Base-by-base conservation (phyloP, 2,113 vertebrate species). In the Pteruthius melanotis region DNA sequence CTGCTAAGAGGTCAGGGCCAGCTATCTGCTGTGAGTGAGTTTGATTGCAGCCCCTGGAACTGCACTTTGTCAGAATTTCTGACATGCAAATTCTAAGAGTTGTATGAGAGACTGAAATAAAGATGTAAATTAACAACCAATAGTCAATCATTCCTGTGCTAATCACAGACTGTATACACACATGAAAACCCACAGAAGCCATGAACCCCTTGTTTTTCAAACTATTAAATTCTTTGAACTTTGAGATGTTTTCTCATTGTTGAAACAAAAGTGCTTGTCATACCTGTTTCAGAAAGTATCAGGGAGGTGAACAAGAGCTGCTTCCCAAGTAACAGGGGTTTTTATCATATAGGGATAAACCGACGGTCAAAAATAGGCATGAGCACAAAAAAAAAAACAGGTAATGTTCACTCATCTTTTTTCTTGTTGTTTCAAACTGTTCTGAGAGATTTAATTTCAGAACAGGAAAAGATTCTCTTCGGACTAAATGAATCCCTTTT, bases 401-500 rank as follows among this genome's bases (percentile, higher is more conserved):
- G 40, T 28, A 79, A 76, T 42, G 13, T 63, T 91, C 68, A 54
- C 21, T 79, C 0, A 0, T 54, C 3, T 39, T 68, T 87, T 85
- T 87, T 53, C 15, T 65, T 90, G 5, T 91, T 78, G n/a, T 72
- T 92, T 96, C 87, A 93, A 89, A 89, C 70, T 90, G 40, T 86
- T 96, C 68, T 76, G 47, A 95, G 84, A 83, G 68, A 93, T 96
- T 97, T 96, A 64, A 94, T 97, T 96, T 95, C 94, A 97, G 94
- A 93, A 90, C 88, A 97, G 95, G 91, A 96, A 97, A 95, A 95
- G 54, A 96, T 96, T 97, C 88, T 47, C 94, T 93, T 96, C 0
- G 2, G 86, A 92, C 83, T 93, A 95, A 97, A 96, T 86, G 89
- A 96, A 96, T 97, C 78, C 88, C 78, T 97, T 97, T 69, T 94